Percentiles rank a stretch among this genome's conserved stretches.
Conservation (phyloP, 2,888 invertebrate species). For the Cactoblastis cactorum region DNA sequence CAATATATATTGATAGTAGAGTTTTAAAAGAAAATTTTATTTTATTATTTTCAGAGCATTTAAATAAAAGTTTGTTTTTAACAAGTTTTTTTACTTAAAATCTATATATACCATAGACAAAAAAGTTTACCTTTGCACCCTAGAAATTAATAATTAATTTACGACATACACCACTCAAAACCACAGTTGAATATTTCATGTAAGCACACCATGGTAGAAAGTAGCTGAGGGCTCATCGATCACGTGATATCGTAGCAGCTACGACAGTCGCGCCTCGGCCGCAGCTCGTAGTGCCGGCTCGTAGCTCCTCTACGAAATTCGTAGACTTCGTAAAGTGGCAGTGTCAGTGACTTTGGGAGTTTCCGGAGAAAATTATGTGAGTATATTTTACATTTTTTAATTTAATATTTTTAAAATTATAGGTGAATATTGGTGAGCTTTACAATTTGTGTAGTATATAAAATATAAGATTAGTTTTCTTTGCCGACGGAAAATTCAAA, state of each 20-base stretch:
- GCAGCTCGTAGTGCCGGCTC: slow-evolving; percentile 50
- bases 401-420: no score
- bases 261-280: slow-evolving; percentile 48
- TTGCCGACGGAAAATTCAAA: no score
- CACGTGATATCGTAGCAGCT: slow-evolving; percentile 28
- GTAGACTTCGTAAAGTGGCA: slow-evolving; percentile 3
- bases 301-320: slow-evolving; percentile 35
- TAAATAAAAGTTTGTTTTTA: no score
- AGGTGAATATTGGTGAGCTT: no score
- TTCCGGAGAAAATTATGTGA: not conserved
- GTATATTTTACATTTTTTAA: no score
- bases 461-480: no score
- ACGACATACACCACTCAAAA: slow-evolving; percentile 8
- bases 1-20: no score
- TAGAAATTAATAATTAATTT: slow-evolving; percentile 12
- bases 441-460: no score
- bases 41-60: no score
- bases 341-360: slow-evolving; percentile 31
- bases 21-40: no score
- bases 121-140: not conserved
- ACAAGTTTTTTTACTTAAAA: no score
- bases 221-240: slow-evolving; percentile 36
- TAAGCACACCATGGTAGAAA: not conserved
- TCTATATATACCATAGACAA: no score
- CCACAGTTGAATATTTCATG: slow-evolving; percentile 5